Conservation (phyloP, 2,888 invertebrate species). For the Patella pellucida region DNA sequence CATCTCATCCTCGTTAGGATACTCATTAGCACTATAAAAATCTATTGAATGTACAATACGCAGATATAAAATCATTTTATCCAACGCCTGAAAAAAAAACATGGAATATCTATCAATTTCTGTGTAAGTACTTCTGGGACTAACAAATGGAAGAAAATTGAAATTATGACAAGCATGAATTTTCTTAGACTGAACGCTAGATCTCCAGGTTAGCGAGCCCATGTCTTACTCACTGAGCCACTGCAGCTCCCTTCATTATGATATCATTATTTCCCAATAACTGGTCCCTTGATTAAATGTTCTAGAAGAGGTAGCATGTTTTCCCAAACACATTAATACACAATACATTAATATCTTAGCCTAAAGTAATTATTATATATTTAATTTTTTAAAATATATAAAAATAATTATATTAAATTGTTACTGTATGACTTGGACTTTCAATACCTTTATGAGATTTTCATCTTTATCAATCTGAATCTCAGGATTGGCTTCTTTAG, state of each 20-base stretch:
- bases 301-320: too few relatives aligned
- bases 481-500: conserved; percentile 63
- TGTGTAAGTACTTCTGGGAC: too few relatives aligned
- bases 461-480: conserved; percentile 80
- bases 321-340: background rate
- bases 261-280: too few relatives aligned
- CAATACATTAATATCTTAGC: background rate
- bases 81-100: conserved; percentile 74
- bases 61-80: conserved; percentile 90
- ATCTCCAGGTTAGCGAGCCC: too few relatives aligned
- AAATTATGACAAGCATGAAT: background rate
- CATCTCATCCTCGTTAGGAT: conserved; percentile 99
- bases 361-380: background rate
- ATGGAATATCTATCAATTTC: too few relatives aligned
- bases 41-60: conserved; percentile 98
- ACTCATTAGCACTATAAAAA: conserved; percentile 98
- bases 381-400: too few relatives aligned
- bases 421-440: conserved; percentile 21
- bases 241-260: too few relatives aligned
- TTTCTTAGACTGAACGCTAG: too few relatives aligned
- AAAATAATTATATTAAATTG: too few relatives aligned
- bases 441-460: conserved; percentile 78
- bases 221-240: too few relatives aligned
- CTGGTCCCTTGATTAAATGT: too few relatives aligned
- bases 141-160: conserved; percentile 1